phyloP scores from a whole-genome alignment of 2,888 invertebrate species.

The Macrosiphum euphorbiae region DNA sequence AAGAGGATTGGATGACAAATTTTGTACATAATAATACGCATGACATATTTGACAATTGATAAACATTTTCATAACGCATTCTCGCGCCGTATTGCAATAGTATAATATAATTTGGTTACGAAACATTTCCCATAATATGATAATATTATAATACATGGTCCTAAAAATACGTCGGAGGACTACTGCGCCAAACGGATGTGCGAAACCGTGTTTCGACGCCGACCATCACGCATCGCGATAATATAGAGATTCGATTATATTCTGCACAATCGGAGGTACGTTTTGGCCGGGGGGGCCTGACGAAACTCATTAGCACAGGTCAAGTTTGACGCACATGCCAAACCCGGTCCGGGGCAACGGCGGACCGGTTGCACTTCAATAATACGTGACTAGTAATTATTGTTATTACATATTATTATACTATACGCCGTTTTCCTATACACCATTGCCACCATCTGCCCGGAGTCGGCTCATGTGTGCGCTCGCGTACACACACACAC shows the following conservation, averaged over 20 bases:
- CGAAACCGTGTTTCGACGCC: background rate
- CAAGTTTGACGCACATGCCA: conserved; percentile 53
- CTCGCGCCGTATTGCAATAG: background rate
- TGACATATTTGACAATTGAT: background rate
- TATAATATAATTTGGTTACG: background rate
- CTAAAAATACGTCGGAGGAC: background rate
- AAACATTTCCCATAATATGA: background rate
- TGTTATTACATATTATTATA: conserved; percentile 22
- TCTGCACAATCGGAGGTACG: background rate
- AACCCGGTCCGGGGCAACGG: conserved; percentile 7
- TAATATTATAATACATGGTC: background rate
- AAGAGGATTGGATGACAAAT: background rate
- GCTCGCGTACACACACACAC: background rate
- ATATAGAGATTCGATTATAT: background rate
- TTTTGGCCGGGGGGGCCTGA: conserved; percentile 24
- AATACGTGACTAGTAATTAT: conserved; percentile 57
- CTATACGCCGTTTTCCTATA: conserved; percentile 13
- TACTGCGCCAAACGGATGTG: background rate
- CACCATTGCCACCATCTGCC: conserved; percentile 50
- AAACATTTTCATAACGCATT: background rate
- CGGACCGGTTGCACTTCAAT: conserved; percentile 56
- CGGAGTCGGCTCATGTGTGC: background rate
- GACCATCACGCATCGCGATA: background rate
- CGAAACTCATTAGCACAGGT: conserved; percentile 63
- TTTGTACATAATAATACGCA: background rate